Conservation (phyloP, 1,140 invertebrate genomes). For the Drosophila rufa region DNA sequence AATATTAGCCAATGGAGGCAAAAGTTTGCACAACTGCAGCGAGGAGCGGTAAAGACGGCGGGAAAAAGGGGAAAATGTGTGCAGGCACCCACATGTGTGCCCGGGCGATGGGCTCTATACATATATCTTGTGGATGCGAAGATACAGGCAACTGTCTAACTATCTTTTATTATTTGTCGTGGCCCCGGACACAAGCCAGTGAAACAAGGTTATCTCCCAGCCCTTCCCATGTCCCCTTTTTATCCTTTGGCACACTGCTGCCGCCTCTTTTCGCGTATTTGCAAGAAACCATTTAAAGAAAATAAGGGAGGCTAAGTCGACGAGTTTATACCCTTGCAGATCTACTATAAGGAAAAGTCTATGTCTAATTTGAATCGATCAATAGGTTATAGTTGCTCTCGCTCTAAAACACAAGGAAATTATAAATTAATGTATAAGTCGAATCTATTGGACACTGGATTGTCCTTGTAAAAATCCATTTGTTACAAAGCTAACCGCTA, state of each 20-base stretch:
- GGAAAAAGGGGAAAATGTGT: conserved; percentile 14
- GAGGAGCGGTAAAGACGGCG: conserved; percentile 2
- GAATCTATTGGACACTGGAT: neutral
- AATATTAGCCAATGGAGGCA: conserved; percentile 39
- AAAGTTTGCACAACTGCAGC: conserved; percentile 36
- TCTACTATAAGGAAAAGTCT: neutral
- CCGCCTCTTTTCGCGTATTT: conserved; percentile 20
- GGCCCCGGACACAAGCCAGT: conserved; percentile 12
- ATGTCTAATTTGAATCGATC: too few species aligned
- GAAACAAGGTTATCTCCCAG: conserved; percentile 14
- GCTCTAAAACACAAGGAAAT: too few species aligned
- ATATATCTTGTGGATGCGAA: conserved; percentile 2
- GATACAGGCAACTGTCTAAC: conserved; percentile 7
- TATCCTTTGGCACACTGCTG: conserved; percentile 13
- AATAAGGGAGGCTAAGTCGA: neutral
- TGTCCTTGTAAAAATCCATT: conserved; percentile 24
- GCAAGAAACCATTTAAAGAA: conserved; percentile 58
- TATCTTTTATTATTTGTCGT: conserved; percentile 23
- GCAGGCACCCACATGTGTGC: conserved; percentile 20
- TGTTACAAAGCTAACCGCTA: neutral
- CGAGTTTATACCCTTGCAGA: neutral
- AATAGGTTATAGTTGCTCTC: too few species aligned
- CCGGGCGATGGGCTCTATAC: too few species aligned
- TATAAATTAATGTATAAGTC: neutral
- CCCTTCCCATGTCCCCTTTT: neutral